Conservation (phyloP, 2,113 vertebrate genomes). For the Amia ocellicauda region DNA sequence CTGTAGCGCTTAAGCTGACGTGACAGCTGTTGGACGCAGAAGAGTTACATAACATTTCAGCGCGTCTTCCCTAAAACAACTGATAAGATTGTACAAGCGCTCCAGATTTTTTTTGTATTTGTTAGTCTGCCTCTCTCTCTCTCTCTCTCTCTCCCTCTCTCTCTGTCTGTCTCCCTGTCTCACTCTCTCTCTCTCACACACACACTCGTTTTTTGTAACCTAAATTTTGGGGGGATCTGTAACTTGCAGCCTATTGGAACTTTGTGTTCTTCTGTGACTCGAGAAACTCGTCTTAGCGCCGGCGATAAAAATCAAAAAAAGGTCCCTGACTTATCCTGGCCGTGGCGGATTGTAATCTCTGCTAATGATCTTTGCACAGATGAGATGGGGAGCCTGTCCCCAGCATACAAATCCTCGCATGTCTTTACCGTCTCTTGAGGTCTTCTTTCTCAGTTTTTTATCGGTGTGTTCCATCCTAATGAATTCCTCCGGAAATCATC, state of each 20-base stretch:
- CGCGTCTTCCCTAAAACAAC: too few relatives aligned
- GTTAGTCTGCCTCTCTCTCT: too few relatives aligned
- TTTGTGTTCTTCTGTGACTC: background rate
- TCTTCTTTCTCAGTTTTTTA: conserved; percentile 60
- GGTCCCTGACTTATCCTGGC: background rate
- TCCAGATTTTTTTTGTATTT: too few relatives aligned
- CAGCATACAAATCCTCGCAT: conserved; percentile 49
- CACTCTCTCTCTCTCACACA: too few relatives aligned
- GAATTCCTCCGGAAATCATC: conserved; percentile 12
- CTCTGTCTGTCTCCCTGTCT: too few relatives aligned
- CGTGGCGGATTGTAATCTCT: background rate
- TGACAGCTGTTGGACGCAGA: conserved; percentile 20
- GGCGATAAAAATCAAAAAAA: conserved; percentile 11
- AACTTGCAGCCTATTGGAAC: too few relatives aligned
- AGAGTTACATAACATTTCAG: conserved; percentile 4
- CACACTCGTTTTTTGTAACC: too few relatives aligned
- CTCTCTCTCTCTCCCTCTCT: too few relatives aligned
- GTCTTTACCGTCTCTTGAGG: conserved; percentile 54
- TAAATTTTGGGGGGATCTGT: too few relatives aligned
- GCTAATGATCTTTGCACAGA: background rate
- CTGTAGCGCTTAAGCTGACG: conserved; percentile 8
- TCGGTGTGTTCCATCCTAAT: conserved; percentile 37
- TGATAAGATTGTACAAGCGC: too few relatives aligned
- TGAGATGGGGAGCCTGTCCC: background rate
- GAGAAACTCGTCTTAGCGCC: background rate